Evolutionary conservation across 1,140 invertebrate genomes (phyloP).

Genomic region (Galleria mellonella): DNA sequence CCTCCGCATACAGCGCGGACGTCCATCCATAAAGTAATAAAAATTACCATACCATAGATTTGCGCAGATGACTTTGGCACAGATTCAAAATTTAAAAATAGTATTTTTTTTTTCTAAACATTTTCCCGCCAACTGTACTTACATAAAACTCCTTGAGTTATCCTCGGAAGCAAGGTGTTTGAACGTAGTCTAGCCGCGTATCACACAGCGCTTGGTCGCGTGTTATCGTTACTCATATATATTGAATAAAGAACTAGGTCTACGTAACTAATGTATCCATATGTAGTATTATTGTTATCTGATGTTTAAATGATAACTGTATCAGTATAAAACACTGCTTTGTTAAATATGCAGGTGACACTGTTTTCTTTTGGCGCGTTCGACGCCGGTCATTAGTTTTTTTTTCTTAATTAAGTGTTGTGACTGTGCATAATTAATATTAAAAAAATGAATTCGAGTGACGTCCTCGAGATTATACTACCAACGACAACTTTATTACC

Average conservation of each 20-base stretch:
- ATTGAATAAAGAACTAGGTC: constrained; percentile 2
- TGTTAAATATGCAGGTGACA: constrained; percentile 11
- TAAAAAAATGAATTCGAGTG: constrained; percentile 43
- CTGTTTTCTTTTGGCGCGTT: constrained; percentile 20
- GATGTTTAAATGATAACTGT: constrained; percentile 36
- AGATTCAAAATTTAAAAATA: constrained; percentile 4
- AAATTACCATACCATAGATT: too few species aligned
- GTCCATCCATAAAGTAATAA: neutral
- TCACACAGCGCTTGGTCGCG: constrained; percentile 22
- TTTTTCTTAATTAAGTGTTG: constrained; percentile 1
- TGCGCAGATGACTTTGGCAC: constrained; percentile 2
- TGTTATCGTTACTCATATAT: constrained; percentile 4
- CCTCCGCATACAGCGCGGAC: neutral
- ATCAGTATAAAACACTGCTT: constrained; percentile 20
- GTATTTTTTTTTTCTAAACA: constrained; percentile 1
- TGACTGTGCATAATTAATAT: constrained; percentile 9
- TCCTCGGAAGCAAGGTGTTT: constrained; percentile 5
- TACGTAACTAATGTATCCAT: neutral
- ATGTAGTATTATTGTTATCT: constrained; percentile 36
- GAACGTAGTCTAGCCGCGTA: constrained; percentile 10
- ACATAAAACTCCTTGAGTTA: neutral
- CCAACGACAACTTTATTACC: constrained; percentile 22
- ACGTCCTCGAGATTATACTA: constrained; percentile 14
- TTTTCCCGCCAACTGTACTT: constrained; percentile 4
- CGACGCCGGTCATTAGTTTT: constrained; percentile 6